phyloP scores from a whole-genome alignment of 1,140 invertebrate genomes.

The Dendroctonus ponderosae region DNA sequence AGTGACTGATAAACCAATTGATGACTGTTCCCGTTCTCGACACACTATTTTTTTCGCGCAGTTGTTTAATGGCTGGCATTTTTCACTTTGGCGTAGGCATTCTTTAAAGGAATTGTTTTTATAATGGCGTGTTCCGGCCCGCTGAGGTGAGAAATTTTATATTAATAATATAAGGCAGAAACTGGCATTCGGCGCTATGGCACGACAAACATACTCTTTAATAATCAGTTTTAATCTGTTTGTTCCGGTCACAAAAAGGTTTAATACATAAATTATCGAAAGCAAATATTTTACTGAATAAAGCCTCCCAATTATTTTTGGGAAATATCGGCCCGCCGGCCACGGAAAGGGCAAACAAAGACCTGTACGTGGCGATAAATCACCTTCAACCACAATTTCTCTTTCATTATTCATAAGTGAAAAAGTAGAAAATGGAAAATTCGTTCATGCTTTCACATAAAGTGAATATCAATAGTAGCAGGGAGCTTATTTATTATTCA shows the following conservation, averaged over 20 bases:
- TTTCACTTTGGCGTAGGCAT: conserved; percentile 24
- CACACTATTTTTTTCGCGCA: conserved; percentile 44
- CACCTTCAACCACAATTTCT: conserved; percentile 20
- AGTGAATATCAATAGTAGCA: conserved; percentile 44
- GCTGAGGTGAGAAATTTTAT: conserved; percentile 22
- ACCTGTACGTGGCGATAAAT: conserved; percentile 20
- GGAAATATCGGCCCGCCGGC: conserved; percentile 15
- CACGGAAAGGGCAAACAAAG: conserved; percentile 23
- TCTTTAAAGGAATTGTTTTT: conserved; percentile 35
- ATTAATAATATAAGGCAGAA: no score
- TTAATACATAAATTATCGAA: neutral
- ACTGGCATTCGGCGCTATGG: no score
- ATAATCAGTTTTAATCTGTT: no score
- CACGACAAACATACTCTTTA: no score
- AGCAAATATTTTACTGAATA: conserved; percentile 11
- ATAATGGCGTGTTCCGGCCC: conserved; percentile 29
- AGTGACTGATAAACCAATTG: conserved; percentile 49
- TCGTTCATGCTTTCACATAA: conserved; percentile 46
- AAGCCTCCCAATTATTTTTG: conserved; percentile 21
- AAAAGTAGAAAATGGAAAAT: conserved; percentile 43
- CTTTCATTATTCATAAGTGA: conserved; percentile 31
- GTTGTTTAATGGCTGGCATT: conserved; percentile 30
- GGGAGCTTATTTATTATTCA: conserved; percentile 43
- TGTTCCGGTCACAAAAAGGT: no score
- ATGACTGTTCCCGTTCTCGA: conserved; percentile 45